These are phyloP conservation scores for Nomada hirtipes DNA, from an alignment of 2,888 invertebrate genomes.

Conservation along the genomic window DNA sequence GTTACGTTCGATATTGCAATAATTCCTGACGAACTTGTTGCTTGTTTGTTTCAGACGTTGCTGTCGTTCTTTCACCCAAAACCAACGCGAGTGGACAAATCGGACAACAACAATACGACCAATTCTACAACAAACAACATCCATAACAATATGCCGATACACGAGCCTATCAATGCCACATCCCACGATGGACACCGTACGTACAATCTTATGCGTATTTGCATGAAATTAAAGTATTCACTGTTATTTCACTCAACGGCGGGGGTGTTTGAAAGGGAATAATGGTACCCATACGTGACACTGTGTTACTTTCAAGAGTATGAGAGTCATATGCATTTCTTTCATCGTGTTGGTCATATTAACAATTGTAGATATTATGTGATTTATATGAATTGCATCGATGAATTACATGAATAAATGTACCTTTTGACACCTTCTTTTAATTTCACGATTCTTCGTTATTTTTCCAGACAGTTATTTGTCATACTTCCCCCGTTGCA, in stretches of 20 bases:
- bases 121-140: constrained; percentile 81
- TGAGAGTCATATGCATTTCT: neutral
- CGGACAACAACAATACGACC: constrained; percentile 82
- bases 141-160: constrained; percentile 80
- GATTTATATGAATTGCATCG: constrained; percentile 1
- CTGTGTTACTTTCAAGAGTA: neutral
- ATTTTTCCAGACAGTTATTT: neutral
- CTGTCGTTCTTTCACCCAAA: constrained; percentile 80
- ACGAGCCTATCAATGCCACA: constrained; percentile 79
- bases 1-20: too few species aligned
- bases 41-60: constrained; percentile 77
- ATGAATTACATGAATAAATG: neutral
- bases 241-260: neutral
- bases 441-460: neutral
- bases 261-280: constrained; percentile 1
- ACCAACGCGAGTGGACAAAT: constrained; percentile 80
- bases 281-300: neutral
- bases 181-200: constrained; percentile 78
- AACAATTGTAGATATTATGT: neutral
- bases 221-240: constrained; percentile 7
- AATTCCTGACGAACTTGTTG: neutral
- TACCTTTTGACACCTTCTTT: neutral
- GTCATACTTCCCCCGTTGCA: neutral
- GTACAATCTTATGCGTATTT: constrained; percentile 33
- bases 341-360: neutral